These are phyloP conservation scores for Euplexia lucipara DNA, from an alignment of 2,888 invertebrate genomes.

Conservation along the genomic window DNA sequence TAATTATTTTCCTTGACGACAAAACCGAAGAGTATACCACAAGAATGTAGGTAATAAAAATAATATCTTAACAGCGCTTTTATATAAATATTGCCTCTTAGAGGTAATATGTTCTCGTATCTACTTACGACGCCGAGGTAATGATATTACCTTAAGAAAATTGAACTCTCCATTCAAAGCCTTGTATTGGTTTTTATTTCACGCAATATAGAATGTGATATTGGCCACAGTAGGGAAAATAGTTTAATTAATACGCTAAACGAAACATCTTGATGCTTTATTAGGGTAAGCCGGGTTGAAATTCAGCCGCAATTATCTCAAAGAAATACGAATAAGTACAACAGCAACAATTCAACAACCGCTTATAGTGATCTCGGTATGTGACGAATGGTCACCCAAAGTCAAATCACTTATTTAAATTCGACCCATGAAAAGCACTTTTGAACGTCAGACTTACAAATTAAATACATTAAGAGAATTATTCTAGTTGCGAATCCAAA, in stretches of 20 bases:
- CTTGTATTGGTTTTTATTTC: constrained; percentile 36
- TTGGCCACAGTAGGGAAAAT: constrained; percentile 35
- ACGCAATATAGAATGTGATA: constrained; percentile 46
- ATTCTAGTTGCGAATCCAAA: too few relatives aligned
- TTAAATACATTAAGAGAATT: too few relatives aligned
- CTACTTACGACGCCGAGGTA: constrained; percentile 14
- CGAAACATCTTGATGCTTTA: constrained; percentile 36
- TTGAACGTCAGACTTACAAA: too few relatives aligned
- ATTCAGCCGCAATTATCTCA: too few relatives aligned
- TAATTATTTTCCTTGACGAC: constrained; percentile 20
- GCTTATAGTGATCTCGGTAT: too few relatives aligned
- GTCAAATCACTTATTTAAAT: too few relatives aligned
- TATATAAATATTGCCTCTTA: background rate
- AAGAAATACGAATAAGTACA: too few relatives aligned
- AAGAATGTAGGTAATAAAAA: constrained; percentile 24
- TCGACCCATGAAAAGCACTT: too few relatives aligned
- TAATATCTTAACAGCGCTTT: constrained; percentile 24
- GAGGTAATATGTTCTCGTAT: constrained; percentile 13
- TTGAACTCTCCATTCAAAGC: constrained; percentile 21
- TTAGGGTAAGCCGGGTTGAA: too few relatives aligned
- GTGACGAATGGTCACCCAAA: too few relatives aligned
- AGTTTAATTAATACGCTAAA: too few relatives aligned
- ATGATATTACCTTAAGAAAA: constrained; percentile 38
- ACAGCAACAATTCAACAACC: too few relatives aligned
- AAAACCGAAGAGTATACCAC: constrained; percentile 33